These are phyloP conservation scores for Meteorus colon DNA, from an alignment of 2,888 invertebrate genomes.

Conservation along the genomic window DNA sequence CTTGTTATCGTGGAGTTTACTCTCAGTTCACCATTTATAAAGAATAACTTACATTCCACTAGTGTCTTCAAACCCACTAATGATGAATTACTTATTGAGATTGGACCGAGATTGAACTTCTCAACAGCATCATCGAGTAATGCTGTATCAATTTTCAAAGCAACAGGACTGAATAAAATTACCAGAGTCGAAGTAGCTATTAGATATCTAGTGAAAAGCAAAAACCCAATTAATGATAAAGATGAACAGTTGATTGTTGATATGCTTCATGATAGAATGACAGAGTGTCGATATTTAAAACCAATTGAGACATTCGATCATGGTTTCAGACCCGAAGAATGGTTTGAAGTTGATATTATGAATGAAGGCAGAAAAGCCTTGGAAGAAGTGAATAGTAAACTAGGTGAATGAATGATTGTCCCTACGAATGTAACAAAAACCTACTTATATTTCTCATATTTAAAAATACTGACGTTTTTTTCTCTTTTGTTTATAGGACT, in stretches of 20 bases:
- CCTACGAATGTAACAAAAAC: neutral
- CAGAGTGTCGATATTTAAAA: conserved; percentile 88
- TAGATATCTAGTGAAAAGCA: conserved; percentile 81
- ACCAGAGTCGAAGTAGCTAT: conserved; percentile 87
- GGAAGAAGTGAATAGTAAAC: conserved; percentile 84
- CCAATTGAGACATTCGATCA: conserved; percentile 77
- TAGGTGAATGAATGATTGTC: conserved; percentile 75
- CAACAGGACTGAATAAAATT: conserved; percentile 85
- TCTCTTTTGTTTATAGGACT: conserved; percentile 77
- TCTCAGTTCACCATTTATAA: conserved; percentile 81
- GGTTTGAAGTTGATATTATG: conserved; percentile 90
- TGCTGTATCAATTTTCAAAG: conserved; percentile 93
- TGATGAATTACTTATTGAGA: conserved; percentile 81
- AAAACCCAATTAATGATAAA: conserved; percentile 69
- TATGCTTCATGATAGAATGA: conserved; percentile 93
- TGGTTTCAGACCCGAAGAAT: conserved; percentile 78
- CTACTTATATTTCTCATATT: conserved; percentile 4
- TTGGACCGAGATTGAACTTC: conserved; percentile 95
- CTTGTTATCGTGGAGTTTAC: conserved; percentile 84
- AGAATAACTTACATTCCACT: conserved; percentile 76
- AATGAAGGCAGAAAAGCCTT: conserved; percentile 85
- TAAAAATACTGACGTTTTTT: conserved; percentile 11
- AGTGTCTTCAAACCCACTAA: conserved; percentile 72
- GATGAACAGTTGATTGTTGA: conserved; percentile 75
- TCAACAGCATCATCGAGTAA: conserved; percentile 97